Evolutionary conservation across 2,888 invertebrate genomes (phyloP).

Genomic region (Ornithoptera alexandrae): DNA sequence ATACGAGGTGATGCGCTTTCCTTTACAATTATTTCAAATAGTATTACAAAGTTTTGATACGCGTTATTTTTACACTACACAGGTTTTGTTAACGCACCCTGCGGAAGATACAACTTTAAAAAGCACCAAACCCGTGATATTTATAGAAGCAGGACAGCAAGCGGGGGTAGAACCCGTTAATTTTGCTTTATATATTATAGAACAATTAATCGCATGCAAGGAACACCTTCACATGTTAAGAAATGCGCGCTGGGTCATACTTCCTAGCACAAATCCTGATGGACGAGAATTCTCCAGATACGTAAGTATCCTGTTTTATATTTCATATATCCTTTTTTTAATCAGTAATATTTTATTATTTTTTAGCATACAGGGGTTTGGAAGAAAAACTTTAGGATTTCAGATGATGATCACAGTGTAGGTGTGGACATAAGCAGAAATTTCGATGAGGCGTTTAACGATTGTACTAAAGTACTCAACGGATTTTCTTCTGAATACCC

Average conservation of each 20-base stretch:
- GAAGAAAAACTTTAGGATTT: conserved; percentile 56
- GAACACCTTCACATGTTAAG: conserved; percentile 54
- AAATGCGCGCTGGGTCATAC: conserved; percentile 58
- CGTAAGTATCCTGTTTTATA: conserved; percentile 43
- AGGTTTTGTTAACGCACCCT: conserved; percentile 12
- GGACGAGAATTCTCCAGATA: conserved; percentile 58
- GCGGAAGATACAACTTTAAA: conserved; percentile 16
- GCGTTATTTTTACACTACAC: neutral
- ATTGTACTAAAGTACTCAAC: conserved; percentile 44
- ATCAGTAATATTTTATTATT: too few relatives aligned
- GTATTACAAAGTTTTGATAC: neutral
- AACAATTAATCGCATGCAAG: conserved; percentile 61
- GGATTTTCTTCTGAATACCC: conserved; percentile 67
- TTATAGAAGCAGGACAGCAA: conserved; percentile 66
- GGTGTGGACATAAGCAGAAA: conserved; percentile 68
- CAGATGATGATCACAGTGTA: conserved; percentile 40
- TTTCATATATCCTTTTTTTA: neutral
- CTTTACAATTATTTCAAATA: neutral
- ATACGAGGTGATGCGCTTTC: conserved; percentile 53
- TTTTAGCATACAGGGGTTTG: conserved; percentile 41
- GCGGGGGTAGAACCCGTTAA: conserved; percentile 53
- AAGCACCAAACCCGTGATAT: conserved; percentile 47
- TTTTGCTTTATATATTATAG: conserved; percentile 56
- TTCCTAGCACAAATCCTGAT: conserved; percentile 66
- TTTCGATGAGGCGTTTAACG: conserved; percentile 57